These are phyloP conservation scores for Petaurus breviceps DNA, from an alignment of 2,113 vertebrate species.

Conservation along the genomic window DNA sequence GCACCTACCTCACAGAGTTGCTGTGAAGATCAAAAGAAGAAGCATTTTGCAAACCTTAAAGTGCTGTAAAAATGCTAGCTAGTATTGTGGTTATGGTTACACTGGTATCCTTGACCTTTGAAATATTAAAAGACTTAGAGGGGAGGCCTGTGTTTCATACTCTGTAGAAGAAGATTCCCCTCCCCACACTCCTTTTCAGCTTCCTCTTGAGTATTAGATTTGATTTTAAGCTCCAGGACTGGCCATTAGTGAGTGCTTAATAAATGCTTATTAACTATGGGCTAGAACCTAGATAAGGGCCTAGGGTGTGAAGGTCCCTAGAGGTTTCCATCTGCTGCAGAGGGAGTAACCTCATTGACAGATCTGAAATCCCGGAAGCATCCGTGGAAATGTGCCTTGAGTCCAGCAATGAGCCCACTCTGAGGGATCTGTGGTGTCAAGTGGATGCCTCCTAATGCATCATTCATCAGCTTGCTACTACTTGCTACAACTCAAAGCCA, in stretches of 20 bases:
- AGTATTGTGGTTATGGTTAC: not conserved
- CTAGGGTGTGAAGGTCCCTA: not conserved
- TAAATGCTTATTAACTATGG: not conserved
- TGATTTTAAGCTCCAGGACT: constrained; percentile 4
- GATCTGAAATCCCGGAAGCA: not conserved
- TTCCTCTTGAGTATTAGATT: not conserved
- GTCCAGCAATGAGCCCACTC: not conserved
- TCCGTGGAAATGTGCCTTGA: not conserved
- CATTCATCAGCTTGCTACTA: not conserved
- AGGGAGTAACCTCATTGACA: not conserved
- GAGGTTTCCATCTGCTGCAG: not conserved
- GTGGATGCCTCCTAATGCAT: not conserved
- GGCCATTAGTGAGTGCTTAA: not conserved
- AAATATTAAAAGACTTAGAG: too few species aligned
- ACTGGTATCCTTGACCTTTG: not conserved
- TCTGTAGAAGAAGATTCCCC: too few species aligned
- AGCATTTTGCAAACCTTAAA: not conserved
- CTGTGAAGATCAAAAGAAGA: not conserved
- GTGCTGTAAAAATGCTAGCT: not conserved
- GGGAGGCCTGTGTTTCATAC: too few species aligned
- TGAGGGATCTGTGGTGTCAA: not conserved
- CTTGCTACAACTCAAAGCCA: not conserved
- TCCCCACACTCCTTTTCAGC: not conserved
- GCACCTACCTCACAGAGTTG: not conserved
- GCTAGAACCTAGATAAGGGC: not conserved